Conservation (phyloP, 2,113 vertebrate genomes). For the Sporophila hypoxantha region DNA sequence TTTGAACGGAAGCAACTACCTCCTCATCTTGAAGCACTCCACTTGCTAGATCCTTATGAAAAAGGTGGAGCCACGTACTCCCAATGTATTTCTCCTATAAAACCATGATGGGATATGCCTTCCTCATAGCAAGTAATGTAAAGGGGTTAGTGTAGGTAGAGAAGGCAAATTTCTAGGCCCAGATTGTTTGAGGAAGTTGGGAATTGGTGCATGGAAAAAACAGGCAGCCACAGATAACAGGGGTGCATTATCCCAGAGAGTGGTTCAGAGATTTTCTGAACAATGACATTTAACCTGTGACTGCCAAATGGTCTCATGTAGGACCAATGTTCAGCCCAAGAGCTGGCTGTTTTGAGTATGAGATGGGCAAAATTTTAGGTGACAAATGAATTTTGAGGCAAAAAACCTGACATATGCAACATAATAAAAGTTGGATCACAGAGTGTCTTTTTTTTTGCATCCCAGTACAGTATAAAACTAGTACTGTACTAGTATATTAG, state of each 20-base stretch:
- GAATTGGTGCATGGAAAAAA: not conserved
- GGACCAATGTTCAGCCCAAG: not conserved
- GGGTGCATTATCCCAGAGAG: accelerated
- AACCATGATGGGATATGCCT: not conserved
- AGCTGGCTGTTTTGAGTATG: not conserved
- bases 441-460: not conserved
- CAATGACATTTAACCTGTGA: not conserved
- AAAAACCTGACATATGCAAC: not conserved
- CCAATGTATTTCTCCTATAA: not conserved
- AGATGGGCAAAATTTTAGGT: not conserved
- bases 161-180: not conserved
- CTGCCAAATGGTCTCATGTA: not conserved
- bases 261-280: not conserved
- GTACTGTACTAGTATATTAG: not conserved
- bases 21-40: not conserved
- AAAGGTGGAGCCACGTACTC: not conserved
- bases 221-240: not conserved
- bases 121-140: not conserved
- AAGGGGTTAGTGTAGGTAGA: not conserved
- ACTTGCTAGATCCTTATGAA: not conserved
- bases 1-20: not conserved
- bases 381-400: not conserved
- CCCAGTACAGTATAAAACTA: not conserved
- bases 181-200: not conserved
- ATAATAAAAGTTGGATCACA: not conserved